phyloP scores from a whole-genome alignment of 2,113 vertebrate species.

The Ammospiza caudacuta region DNA sequence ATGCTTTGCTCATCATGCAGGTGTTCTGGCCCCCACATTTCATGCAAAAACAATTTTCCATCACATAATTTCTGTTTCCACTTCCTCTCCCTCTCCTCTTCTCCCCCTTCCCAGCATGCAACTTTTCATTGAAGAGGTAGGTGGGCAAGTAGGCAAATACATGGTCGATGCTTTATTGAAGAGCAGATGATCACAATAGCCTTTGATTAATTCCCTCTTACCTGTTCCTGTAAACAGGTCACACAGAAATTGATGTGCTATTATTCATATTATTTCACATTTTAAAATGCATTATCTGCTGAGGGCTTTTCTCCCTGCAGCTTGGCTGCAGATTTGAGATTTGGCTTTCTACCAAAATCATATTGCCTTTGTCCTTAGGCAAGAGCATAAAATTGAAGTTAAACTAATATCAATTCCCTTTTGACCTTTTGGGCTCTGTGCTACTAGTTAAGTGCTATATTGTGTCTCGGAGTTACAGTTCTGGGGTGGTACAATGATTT shows the following conservation, averaged over 20 bases:
- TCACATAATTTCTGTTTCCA: not conserved
- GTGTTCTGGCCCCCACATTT: slow-evolving; percentile 18
- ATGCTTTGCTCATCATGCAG: slow-evolving; percentile 44
- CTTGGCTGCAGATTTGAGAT: slow-evolving; percentile 25
- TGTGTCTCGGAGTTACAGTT: not conserved
- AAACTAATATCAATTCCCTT: slow-evolving; percentile 40
- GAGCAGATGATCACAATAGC: not conserved
- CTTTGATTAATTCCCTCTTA: slow-evolving; percentile 26
- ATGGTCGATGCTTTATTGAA: not conserved
- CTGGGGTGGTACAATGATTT: not conserved
- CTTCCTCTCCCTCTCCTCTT: not conserved
- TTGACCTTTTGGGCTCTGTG: slow-evolving; percentile 31
- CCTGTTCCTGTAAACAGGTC: not conserved
- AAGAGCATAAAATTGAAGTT: slow-evolving; percentile 51
- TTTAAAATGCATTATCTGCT: slow-evolving; percentile 26
- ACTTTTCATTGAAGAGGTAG: not conserved
- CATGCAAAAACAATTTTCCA: slow-evolving; percentile 1
- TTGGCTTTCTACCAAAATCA: slow-evolving; percentile 22
- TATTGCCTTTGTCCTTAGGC: slow-evolving; percentile 33
- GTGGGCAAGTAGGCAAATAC: not conserved
- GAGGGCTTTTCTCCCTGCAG: not conserved
- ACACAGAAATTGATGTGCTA: not conserved
- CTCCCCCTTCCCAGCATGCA: not conserved
- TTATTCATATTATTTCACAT: slow-evolving; percentile 25
- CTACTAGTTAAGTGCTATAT: slow-evolving; percentile 17